Conservation (phyloP, 2,888 invertebrate species). For the Elegia similella region DNA sequence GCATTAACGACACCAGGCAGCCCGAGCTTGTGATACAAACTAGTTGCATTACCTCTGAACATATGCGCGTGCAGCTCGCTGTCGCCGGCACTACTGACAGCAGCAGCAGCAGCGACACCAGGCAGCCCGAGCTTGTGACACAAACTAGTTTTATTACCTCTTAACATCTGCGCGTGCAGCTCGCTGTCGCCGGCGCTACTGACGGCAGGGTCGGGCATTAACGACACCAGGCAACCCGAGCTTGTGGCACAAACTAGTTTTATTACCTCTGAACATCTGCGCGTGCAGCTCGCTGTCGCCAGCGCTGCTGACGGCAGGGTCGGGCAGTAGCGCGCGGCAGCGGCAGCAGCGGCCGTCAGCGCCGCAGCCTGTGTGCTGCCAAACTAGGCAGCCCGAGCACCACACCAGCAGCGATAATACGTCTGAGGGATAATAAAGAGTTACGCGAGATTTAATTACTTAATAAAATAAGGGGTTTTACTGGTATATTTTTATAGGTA, state of each 20-base stretch:
- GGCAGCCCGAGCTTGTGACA: constrained; percentile 41
- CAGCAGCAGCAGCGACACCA: constrained; percentile 50
- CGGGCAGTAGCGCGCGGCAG: constrained; percentile 50
- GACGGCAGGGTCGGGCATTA: constrained; percentile 53
- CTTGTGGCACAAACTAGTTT: neutral
- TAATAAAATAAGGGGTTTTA: too few relatives aligned
- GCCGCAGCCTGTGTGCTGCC: constrained; percentile 73
- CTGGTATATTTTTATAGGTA: too few relatives aligned
- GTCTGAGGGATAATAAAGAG: constrained; percentile 47
- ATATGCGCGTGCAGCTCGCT: too few relatives aligned
- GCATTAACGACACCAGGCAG: constrained; percentile 41
- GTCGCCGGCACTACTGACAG: constrained; percentile 27
- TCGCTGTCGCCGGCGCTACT: too few relatives aligned
- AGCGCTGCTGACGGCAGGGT: constrained; percentile 32
- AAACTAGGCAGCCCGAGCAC: constrained; percentile 57
- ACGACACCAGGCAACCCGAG: constrained; percentile 29
- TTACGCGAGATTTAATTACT: too few relatives aligned
- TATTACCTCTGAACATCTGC: neutral
- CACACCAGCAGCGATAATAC: constrained; percentile 68
- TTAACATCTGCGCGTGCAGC: too few relatives aligned
- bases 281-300: constrained; percentile 20
- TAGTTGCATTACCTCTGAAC: too few relatives aligned
- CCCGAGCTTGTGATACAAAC: too few relatives aligned
- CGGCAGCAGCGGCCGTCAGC: constrained; percentile 44
- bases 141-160: neutral